Evolutionary conservation across 2,888 invertebrate species (phyloP).

Genomic region (Plebejus melissa): DNA sequence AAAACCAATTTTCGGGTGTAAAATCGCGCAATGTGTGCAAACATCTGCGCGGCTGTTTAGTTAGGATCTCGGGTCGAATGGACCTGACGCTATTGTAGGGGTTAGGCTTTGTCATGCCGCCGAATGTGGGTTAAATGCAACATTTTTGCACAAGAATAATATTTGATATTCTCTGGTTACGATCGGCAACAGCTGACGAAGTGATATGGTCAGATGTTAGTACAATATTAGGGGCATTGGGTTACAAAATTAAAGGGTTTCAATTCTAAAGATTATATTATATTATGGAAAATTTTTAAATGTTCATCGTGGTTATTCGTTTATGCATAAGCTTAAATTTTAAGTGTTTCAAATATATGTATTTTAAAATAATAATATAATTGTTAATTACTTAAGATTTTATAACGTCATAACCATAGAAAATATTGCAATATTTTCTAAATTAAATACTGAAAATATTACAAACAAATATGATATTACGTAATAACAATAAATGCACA

Average conservation of each 20-base stretch:
- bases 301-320: too few species aligned
- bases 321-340: too few species aligned
- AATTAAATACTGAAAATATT: background rate
- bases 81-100: constrained; percentile 54
- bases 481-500: constrained; percentile 21
- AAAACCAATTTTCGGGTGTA: constrained; percentile 52
- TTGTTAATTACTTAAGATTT: too few species aligned
- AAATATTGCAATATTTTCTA: background rate
- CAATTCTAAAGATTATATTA: too few species aligned
- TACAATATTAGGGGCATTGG: background rate
- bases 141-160: constrained; percentile 38
- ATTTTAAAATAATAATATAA: too few species aligned
- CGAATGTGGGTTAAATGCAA: constrained; percentile 40
- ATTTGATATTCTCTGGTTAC: constrained; percentile 12
- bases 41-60: constrained; percentile 70
- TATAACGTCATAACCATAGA: too few species aligned
- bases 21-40: constrained; percentile 60
- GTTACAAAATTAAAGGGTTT: background rate
- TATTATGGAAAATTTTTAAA: too few species aligned
- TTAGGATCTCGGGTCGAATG: constrained; percentile 55
- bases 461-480: background rate
- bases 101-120: constrained; percentile 57
- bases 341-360: too few species aligned
- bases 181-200: background rate
- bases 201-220: background rate